A percentile compares a stretch with the other conserved stretches of the same genome.
These are phyloP conservation scores for Prosopocoilus inquinatus DNA, from an alignment of 2,888 invertebrate species.

Conservation along the genomic window DNA sequence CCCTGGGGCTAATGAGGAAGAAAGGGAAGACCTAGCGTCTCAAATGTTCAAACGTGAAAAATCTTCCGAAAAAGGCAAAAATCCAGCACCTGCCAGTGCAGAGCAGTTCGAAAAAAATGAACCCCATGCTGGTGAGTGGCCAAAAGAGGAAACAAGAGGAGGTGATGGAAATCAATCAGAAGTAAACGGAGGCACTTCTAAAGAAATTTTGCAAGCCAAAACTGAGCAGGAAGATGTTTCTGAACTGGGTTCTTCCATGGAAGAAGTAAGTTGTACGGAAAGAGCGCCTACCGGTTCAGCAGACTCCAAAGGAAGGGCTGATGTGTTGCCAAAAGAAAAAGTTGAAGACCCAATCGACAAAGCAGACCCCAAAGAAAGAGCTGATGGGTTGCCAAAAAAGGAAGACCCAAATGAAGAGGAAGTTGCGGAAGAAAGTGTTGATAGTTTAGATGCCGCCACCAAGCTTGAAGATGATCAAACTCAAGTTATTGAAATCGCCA, in stretches of 20 bases:
- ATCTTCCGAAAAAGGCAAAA: too few relatives aligned
- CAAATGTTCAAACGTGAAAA: slow-evolving; percentile 1
- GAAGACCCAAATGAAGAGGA: slow-evolving; percentile 1
- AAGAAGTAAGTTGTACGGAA: too few relatives aligned
- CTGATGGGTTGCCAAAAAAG: background rate
- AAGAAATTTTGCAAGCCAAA: background rate
- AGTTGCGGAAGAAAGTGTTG: background rate
- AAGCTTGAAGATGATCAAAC: background rate
- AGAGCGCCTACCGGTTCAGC: too few relatives aligned
- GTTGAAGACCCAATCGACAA: background rate
- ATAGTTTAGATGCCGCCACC: background rate
- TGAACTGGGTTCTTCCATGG: background rate
- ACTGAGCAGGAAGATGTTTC: background rate
- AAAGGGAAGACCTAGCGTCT: background rate
- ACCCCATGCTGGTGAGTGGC: too few relatives aligned
- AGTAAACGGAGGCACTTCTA: background rate
- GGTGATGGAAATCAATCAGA: background rate
- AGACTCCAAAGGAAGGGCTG: background rate
- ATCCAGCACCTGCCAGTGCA: too few relatives aligned
- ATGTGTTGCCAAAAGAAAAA: background rate
- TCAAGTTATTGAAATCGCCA: background rate
- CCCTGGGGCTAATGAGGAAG: background rate
- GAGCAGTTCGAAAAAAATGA: background rate
- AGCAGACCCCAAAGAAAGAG: background rate
- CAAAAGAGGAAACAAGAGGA: too few relatives aligned